These are phyloP conservation scores for Carduelis carduelis DNA, from an alignment of 2,797 vertebrate species.

Conservation along the genomic window DNA sequence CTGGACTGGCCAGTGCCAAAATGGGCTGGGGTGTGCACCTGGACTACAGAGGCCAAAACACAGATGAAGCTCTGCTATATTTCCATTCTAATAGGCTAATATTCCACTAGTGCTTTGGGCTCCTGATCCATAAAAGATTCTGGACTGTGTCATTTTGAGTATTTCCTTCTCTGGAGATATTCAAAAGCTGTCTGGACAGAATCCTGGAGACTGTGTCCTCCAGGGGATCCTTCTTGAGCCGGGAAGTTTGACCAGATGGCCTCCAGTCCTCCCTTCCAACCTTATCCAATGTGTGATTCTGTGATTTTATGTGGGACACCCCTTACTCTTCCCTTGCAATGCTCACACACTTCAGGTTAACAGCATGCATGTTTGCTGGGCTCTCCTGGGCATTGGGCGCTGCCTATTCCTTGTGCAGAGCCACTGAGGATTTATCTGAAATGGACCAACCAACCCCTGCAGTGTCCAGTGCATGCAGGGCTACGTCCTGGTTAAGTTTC, in stretches of 20 bases:
- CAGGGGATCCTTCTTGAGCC: background rate
- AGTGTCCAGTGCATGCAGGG: background rate
- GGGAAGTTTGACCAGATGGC: background rate
- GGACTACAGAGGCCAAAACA: fast-evolving
- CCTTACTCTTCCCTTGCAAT: background rate
- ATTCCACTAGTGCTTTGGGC: background rate
- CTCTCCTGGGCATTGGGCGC: background rate
- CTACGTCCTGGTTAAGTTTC: background rate
- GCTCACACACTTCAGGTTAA: background rate
- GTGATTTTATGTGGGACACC: background rate
- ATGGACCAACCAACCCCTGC: background rate
- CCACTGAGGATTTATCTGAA: background rate
- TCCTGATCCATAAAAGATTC: background rate
- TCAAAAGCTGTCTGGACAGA: background rate
- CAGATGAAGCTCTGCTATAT: background rate
- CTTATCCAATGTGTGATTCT: background rate
- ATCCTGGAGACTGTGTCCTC: background rate
- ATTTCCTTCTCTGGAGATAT: background rate
- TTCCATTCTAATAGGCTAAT: background rate
- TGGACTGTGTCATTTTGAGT: background rate
- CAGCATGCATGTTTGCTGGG: background rate
- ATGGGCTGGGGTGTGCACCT: background rate
- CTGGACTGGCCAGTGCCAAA: background rate
- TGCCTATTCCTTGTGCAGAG: background rate
- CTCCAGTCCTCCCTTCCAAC: background rate